Evolutionary conservation across 1,140 invertebrate genomes (phyloP).

Genomic region (Scaptomyza pallida): DNA sequence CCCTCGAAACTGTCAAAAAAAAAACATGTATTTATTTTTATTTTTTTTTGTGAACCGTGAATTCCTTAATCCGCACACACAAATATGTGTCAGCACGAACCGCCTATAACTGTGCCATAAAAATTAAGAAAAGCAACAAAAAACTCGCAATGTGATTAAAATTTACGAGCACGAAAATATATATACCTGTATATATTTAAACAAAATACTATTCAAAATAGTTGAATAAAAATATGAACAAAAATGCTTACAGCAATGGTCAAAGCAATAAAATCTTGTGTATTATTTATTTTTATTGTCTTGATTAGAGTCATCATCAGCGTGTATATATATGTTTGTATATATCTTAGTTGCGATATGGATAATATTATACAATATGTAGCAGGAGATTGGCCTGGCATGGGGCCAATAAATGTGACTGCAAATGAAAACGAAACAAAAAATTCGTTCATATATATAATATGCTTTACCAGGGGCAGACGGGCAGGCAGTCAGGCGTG

Average conservation of each 20-base stretch:
- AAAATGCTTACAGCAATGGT: conserved; percentile 46
- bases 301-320: conserved; percentile 69
- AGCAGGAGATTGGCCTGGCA: conserved; percentile 63
- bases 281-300: conserved; percentile 73
- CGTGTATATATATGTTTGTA: conserved; percentile 13
- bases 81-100: conserved; percentile 60
- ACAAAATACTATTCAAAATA: conserved; percentile 42
- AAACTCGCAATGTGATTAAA: conserved; percentile 33
- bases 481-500: conserved; percentile 27
- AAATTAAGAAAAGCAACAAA: conserved; percentile 42
- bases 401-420: conserved; percentile 71
- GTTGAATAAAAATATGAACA: conserved; percentile 22
- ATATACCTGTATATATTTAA: conserved; percentile 11
- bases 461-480: conserved; percentile 4
- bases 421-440: conserved; percentile 66
- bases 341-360: conserved; percentile 35
- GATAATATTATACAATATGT: conserved; percentile 72
- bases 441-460: conserved; percentile 35
- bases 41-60: conserved; percentile 10
- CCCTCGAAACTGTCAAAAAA: not conserved
- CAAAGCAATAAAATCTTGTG: conserved; percentile 57
- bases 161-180: conserved; percentile 35
- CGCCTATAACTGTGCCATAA: conserved; percentile 40
- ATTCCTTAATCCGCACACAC: conserved; percentile 54
- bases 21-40: no score